A percentile compares a stretch with the other conserved stretches of the same genome.
These are phyloP conservation scores for Agrochola circellaris DNA, from an alignment of 2,888 invertebrate species.

Conservation along the genomic window DNA sequence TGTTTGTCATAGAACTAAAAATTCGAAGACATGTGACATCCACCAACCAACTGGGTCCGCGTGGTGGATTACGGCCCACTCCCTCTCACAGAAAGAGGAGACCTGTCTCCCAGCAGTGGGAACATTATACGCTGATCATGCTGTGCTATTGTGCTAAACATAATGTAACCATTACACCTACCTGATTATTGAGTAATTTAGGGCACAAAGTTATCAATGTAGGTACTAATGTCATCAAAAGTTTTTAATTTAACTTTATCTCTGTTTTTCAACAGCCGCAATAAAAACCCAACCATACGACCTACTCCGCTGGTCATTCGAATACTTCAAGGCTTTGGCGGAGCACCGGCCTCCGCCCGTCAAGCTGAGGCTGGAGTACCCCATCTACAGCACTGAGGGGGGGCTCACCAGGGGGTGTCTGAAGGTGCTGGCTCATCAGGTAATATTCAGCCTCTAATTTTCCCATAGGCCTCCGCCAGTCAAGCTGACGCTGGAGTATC, in stretches of 20 bases:
- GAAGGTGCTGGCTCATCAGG: constrained; percentile 94
- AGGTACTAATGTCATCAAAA: neutral
- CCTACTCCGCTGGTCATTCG: constrained; percentile 95
- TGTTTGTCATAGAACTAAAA: too few relatives aligned
- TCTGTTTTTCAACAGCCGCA: constrained; percentile 91
- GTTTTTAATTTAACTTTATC: neutral
- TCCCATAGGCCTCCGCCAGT: constrained; percentile 93
- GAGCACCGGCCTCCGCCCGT: constrained; percentile 95
- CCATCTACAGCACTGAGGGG: constrained; percentile 92
- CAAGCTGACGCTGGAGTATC: constrained; percentile 93
- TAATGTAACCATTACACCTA: too few relatives aligned
- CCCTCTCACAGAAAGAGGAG: too few relatives aligned
- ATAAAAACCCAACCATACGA: constrained; percentile 97
- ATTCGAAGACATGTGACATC: too few relatives aligned
- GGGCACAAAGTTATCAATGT: too few relatives aligned
- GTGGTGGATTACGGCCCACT: too few relatives aligned
- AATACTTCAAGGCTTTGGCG: constrained; percentile 95
- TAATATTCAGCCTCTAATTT: constrained; percentile 75
- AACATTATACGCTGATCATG: too few relatives aligned
- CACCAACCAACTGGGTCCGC: too few relatives aligned
- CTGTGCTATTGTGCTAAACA: too few relatives aligned
- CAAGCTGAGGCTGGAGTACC: constrained; percentile 94
- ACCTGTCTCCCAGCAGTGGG: too few relatives aligned
- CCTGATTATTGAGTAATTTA: too few relatives aligned
- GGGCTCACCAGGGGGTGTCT: constrained; percentile 95